Base-by-base conservation (phyloP, 2,888 invertebrate genomes). In the Drosophila pseudotalamancana region DNA sequence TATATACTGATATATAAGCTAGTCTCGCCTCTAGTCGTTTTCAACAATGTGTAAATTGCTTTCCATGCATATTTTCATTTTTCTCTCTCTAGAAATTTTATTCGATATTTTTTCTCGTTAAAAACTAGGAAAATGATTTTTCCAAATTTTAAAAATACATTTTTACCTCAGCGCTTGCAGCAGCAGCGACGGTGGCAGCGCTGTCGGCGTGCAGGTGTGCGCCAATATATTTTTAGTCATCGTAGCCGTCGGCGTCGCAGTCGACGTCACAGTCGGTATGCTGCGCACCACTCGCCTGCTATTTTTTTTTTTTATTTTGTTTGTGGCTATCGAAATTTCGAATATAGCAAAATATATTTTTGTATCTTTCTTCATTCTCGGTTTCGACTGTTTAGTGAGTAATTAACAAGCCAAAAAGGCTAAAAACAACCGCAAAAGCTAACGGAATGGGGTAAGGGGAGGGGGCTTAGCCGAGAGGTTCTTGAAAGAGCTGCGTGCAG, bases 141-240 rank as follows among this genome's bases (percentile, higher is more conserved):
- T 87, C 81, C 85, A 82, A 80, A 87, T 87, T 82, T 77, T 67
- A 82, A 82, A 82, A 82, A 82, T 82, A 82, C 31, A 84, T 82
- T 82, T 82, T 87, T 82, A 82, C 81, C 81, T 82, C 87, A 87
- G 71, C 84, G 57, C 43, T n/a, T 56, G 53, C 40, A n/a, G 31
- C 31, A 3, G 43, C 43, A 12, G 29, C 32, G 14, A 27, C 57
- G 70, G 6, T 27, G 53, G 8, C 78, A 39, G 59, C 70, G 54
- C 59, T 31, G 76, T 14, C 25, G 19, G 43, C 51, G 53, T 78
- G 79, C 79, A 80, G 79, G 79, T 80, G 81, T 87, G 81, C 61
- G 77, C 65, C 66, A 45, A 79, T 62, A 74, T 87, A 81, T 81
- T 81, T 81, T 84, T 81, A 84, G 81, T 74, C 39, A 42, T 39